These are phyloP conservation scores for Tragelaphus scriptus DNA, from an alignment of 2,113 vertebrate species.

Conservation along the genomic window DNA sequence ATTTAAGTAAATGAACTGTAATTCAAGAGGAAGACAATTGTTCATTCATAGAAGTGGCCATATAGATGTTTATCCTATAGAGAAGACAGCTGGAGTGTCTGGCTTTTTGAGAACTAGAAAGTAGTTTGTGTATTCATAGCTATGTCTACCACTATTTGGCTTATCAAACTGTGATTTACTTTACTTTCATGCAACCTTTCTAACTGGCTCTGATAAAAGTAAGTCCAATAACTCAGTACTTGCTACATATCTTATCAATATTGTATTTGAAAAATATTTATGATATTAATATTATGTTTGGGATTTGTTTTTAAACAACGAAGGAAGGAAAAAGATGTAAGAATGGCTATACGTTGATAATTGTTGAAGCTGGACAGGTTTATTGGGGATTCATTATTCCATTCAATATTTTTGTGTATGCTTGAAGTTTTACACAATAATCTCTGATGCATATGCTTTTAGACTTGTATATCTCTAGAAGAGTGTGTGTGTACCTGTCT, in stretches of 20 bases:
- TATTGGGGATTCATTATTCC: not conserved
- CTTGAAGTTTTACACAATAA: not conserved
- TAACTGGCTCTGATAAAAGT: not conserved
- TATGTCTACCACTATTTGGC: not conserved
- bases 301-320: not conserved
- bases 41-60: not conserved
- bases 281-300: not conserved
- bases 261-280: not conserved
- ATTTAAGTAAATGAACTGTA: not conserved
- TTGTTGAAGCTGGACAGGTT: not conserved
- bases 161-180: not conserved
- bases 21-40: not conserved
- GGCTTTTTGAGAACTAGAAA: not conserved
- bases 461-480: not conserved
- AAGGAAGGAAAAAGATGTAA: not conserved
- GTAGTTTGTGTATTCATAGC: not conserved
- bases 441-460: not conserved
- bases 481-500: not conserved
- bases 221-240: not conserved
- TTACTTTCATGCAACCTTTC: not conserved
- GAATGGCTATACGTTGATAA: not conserved
- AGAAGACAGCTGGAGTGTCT: not conserved
- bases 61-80: not conserved
- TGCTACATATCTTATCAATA: not conserved
- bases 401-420: not conserved